Evolutionary conservation across 1,140 invertebrate species (phyloP), one percentile per base, ranked within the genome.

Genomic region (Heliconius hewitsoni): DNA sequence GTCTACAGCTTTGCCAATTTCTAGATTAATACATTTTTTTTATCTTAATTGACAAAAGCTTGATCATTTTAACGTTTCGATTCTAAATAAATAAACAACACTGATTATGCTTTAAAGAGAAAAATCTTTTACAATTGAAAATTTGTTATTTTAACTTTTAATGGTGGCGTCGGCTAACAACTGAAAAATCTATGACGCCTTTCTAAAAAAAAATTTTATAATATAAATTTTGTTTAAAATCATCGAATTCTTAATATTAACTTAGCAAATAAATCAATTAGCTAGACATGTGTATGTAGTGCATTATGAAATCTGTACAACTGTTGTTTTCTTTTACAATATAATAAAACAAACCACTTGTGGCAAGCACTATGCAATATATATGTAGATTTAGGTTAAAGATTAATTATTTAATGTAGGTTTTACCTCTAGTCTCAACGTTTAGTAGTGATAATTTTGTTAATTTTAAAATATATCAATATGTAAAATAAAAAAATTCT

Each of bases 381-480:
- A 82, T 55, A 80, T 83, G 78, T 89, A 84, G 79, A 76, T 78
- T 83, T 85, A 81, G 79, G 74, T 84, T 76, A 84, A 84, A 78
- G n/a, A 66, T 27, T 60, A 66, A 82, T 76, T 83, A 76, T 77
- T 87, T 85, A 82, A 77, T 86, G 85, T 90, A 90, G 88, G 85
- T 87, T 90, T 82, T 90, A 89, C 85, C 82, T 93, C 92, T 93
- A 93, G 92, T 93, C 92, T 91, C 88, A 89, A 89, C 79, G 81
- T 89, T 85, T 89, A 84, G 83, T 90, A 91, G 86, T 92, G 86
- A 90, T 92, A 86, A 82, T 87, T 88, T 91, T 90, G 87, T 88
- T 89, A 79, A 87, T 71, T 83, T 86, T 81, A 77, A 85, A 82
- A 82, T 52, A 76, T 82, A 30, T 73, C 79, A 73, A 57, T 74